Evolutionary conservation across 2,888 invertebrate species (phyloP).

Genomic region (Phlogophora meticulosa): DNA sequence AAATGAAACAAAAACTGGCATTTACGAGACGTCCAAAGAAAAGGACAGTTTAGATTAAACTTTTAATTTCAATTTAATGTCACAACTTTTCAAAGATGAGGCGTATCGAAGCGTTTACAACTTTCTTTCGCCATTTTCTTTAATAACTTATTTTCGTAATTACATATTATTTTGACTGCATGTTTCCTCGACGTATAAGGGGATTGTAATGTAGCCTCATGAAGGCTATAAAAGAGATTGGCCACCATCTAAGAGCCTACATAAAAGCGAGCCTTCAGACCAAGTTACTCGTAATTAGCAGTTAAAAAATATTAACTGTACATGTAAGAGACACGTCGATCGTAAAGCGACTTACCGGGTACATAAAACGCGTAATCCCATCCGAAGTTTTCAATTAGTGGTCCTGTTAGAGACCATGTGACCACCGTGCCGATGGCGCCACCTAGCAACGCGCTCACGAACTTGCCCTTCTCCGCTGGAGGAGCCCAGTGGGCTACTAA

Average conservation of each 20-base stretch:
- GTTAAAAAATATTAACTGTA: slow-evolving; percentile 34
- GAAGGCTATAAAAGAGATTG: slow-evolving; percentile 13
- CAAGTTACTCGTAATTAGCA: slow-evolving; percentile 27
- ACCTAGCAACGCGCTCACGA: slow-evolving; percentile 92
- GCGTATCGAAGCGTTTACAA: background rate
- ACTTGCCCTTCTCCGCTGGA: slow-evolving; percentile 93
- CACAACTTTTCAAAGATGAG: background rate
- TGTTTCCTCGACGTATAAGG: background rate
- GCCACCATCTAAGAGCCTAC: background rate
- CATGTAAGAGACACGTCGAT: slow-evolving; percentile 11
- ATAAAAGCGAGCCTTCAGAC: background rate
- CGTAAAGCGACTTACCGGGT: slow-evolving; percentile 80
- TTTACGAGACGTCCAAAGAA: background rate
- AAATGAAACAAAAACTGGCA: no score
- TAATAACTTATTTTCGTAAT: background rate
- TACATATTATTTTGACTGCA: slow-evolving; percentile 7
- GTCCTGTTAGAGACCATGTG: slow-evolving; percentile 93
- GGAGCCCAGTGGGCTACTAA: slow-evolving; percentile 94
- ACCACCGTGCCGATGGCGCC: slow-evolving; percentile 94
- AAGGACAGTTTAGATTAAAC: background rate
- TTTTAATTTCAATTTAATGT: background rate
- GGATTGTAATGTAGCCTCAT: background rate
- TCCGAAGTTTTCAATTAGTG: slow-evolving; percentile 92
- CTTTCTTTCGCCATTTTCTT: background rate
- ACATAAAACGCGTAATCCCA: slow-evolving; percentile 94